A percentile compares a stretch with the other conserved stretches of the same genome.
Evolutionary conservation across 2,113 vertebrate genomes (phyloP).

Genomic region (Bambusicola thoracicus): DNA sequence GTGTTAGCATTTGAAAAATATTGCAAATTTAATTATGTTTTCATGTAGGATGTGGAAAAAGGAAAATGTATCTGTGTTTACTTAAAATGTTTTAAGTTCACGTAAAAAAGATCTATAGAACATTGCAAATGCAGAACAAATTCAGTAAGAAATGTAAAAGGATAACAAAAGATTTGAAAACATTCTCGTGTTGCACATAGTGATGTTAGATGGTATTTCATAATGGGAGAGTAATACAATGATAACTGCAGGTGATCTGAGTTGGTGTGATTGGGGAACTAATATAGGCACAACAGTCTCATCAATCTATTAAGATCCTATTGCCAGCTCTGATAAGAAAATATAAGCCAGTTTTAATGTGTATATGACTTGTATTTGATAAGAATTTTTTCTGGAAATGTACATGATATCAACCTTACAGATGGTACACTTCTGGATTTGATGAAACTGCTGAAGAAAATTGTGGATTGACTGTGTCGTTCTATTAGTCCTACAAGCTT

Average conservation of each 20-base stretch:
- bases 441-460: background rate
- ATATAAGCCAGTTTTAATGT: background rate
- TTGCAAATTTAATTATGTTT: constrained; percentile 24
- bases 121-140: constrained; percentile 26
- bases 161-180: constrained; percentile 6
- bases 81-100: constrained; percentile 9
- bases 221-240: constrained; percentile 12
- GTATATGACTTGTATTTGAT: background rate
- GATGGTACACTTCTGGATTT: background rate
- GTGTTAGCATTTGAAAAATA: constrained; percentile 1
- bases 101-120: constrained; percentile 31
- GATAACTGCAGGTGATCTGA: background rate
- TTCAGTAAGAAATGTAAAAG: constrained; percentile 30
- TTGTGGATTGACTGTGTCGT: background rate
- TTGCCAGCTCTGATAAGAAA: background rate
- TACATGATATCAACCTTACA: background rate
- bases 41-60: constrained; percentile 13
- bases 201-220: background rate
- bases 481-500: background rate
- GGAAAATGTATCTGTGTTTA: constrained; percentile 33
- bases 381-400: background rate
- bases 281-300: background rate
- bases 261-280: background rate
- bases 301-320: background rate
- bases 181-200: background rate